Percentiles rank a stretch among this genome's conserved stretches.
Evolutionary conservation across 2,797 vertebrate species (phyloP).

Genomic region (Mormyrus hasselquistii): DNA sequence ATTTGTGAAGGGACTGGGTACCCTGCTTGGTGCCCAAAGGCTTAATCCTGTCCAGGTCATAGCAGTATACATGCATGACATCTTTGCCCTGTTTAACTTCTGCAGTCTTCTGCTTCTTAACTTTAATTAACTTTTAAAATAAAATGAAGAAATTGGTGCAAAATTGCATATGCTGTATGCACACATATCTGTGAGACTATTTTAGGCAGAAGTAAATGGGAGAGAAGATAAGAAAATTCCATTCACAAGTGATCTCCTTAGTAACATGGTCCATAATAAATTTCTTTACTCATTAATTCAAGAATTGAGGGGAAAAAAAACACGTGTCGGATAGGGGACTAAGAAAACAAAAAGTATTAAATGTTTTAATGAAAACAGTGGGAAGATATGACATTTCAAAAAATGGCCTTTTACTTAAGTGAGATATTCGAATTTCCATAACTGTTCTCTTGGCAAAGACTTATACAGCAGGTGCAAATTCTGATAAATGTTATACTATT

Average conservation of each 20-base stretch:
- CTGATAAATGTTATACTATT: background rate
- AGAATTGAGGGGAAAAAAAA: background rate
- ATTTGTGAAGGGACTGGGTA: background rate
- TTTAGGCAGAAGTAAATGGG: background rate
- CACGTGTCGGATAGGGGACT: background rate
- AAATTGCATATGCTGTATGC: background rate
- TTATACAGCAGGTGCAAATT: background rate
- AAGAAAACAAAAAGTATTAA: background rate
- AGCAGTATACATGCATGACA: background rate
- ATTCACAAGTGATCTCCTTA: background rate
- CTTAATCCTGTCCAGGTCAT: background rate
- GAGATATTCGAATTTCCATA: background rate
- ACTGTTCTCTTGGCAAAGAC: background rate
- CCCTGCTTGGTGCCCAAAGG: background rate
- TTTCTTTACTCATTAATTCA: background rate
- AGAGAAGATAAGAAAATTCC: background rate
- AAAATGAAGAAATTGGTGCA: background rate
- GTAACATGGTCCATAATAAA: background rate
- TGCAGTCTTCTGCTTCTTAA: background rate
- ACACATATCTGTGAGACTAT: background rate
- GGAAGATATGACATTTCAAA: background rate
- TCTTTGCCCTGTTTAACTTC: background rate
- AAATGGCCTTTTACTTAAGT: background rate
- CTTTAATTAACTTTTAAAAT: background rate
- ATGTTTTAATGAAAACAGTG: background rate